Evolutionary conservation across 37 sponge, comb jelly and placozoan species (phyloP), one percentile per base, ranked within the genome.

Genomic region (Hexactinellida sp.): DNA sequence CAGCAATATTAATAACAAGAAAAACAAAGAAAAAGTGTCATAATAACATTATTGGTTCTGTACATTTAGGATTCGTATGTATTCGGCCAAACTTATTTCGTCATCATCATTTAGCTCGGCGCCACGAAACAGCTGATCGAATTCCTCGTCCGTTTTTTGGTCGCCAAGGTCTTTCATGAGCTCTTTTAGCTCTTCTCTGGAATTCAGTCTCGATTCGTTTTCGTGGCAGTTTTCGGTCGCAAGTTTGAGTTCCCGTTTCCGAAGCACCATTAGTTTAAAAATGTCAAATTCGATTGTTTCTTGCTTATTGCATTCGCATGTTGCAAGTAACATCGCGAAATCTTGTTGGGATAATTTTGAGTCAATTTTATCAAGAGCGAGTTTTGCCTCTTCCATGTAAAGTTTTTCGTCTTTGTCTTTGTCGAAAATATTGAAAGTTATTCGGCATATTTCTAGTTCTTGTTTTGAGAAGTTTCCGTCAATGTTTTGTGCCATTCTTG

Each of bases 171-270:
- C 52, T 36, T 54, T 7, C 86, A 85, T 63, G 13, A 85, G 5
- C 76, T 85, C 86, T 36, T 21, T 76, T 23, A 85, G 23, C 82
- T 85, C 86, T 24, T 41, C 86, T 24, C 86, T 83, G 19, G 82
- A 71, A 10, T 36, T 85, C 5, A 55, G 52, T 1, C 82, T 9
- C 83, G 5, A 16, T 25, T 32, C 76, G 16, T 63, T 54, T 3
- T 84, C 38, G 16, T 5, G 5, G 5, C 5, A 5, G 16, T 41
- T 5, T 24, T 76, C 52, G 5, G 23, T 51, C 13, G 7, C 76
- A 24, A 36, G 3, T 1, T 63, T 1, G 16, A 85, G 55, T 85
- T 85, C 86, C 86, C 28, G n/a, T 24, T 55, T 41, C 16, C 10
- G 3, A 10, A 63, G 3, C 5, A 63, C 28, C 76, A 63, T 21